These are phyloP conservation scores for Thamnophis sirtalis DNA, from an alignment of 2,113 vertebrate genomes.

Conservation along the genomic window DNA sequence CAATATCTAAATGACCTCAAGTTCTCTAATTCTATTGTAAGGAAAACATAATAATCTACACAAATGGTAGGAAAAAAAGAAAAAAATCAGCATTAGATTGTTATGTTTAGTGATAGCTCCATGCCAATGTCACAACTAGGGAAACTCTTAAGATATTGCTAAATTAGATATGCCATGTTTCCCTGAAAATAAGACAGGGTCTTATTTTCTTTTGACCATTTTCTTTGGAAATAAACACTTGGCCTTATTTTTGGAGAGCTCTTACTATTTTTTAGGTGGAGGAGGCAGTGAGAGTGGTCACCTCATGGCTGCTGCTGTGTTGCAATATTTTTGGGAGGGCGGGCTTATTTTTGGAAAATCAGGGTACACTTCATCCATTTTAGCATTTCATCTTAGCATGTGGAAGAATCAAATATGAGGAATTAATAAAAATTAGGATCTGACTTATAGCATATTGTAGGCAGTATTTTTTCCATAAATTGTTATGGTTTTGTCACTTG, in stretches of 20 bases:
- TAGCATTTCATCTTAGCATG: not conserved
- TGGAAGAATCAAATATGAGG: not conserved
- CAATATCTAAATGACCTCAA: not conserved
- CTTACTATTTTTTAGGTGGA: too few species aligned
- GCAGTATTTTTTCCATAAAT: not conserved
- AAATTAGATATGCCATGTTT: not conserved
- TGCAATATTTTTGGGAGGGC: too few species aligned
- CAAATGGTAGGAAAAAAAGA: not conserved
- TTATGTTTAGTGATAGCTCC: not conserved
- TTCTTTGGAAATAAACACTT: too few species aligned
- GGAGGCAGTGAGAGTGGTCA: too few species aligned
- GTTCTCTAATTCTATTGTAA: not conserved
- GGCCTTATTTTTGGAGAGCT: too few species aligned
- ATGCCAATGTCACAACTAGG: not conserved
- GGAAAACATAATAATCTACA: not conserved
- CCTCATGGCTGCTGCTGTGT: too few species aligned
- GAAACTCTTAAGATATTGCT: not conserved
- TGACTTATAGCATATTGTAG: not conserved
- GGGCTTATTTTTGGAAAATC: too few species aligned
- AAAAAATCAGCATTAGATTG: not conserved
- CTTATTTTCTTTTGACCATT: too few species aligned
- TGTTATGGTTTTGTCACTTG: not conserved
- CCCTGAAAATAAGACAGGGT: too few species aligned
- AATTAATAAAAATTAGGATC: not conserved
- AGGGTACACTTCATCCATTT: not conserved